A percentile compares a stretch with the other conserved stretches of the same genome.
phyloP scores from a whole-genome alignment of 1,140 invertebrate genomes.

The Leptopilina clavipes region DNA sequence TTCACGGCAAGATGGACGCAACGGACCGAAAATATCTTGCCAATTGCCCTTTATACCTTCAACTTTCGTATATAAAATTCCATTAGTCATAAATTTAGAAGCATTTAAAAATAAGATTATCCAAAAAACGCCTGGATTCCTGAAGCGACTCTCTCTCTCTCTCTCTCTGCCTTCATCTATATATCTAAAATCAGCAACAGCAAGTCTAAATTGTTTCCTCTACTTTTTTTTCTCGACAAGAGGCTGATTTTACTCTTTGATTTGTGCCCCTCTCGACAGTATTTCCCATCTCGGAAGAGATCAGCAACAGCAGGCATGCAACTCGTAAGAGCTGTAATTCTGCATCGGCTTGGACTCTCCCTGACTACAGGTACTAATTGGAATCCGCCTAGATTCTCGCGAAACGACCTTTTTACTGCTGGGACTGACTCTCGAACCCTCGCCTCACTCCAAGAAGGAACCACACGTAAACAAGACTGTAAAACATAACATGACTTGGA shows the following conservation, averaged over 20 bases:
- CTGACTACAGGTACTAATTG: slow-evolving; percentile 9
- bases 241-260: slow-evolving; percentile 13
- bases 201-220: slow-evolving; percentile 12
- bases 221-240: slow-evolving; percentile 2
- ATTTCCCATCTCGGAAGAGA: slow-evolving; percentile 37
- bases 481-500: slow-evolving; percentile 43
- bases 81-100: no score
- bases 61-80: no score
- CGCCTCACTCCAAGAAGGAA: neutral
- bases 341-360: neutral
- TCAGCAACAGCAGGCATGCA: slow-evolving; percentile 29
- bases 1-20: no score
- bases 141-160: no score
- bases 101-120: no score
- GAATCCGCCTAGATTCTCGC: slow-evolving; percentile 33
- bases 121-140: no score
- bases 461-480: slow-evolving; percentile 58
- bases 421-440: neutral
- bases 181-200: slow-evolving; percentile 31
- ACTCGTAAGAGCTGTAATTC: slow-evolving; percentile 7
- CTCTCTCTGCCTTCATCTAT: neutral
- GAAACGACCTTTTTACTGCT: slow-evolving; percentile 30
- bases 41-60: no score
- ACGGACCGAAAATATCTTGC: no score
- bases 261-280: slow-evolving; percentile 26